Percentiles rank a stretch among this genome's conserved stretches.
Conservation (phyloP, 2,797 vertebrate genomes). For the Psittacula echo region DNA sequence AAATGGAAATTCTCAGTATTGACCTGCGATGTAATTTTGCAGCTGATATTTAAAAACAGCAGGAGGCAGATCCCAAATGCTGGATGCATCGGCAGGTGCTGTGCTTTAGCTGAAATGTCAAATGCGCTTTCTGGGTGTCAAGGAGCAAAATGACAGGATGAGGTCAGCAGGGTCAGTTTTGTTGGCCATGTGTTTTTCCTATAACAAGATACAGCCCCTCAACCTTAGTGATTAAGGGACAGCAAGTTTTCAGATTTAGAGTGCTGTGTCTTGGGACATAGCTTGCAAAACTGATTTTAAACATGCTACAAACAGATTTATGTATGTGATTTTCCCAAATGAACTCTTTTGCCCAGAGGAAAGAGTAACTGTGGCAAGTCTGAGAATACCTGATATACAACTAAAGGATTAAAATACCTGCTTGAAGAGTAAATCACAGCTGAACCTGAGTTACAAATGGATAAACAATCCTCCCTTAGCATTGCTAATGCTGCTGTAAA, state of each 20-base stretch:
- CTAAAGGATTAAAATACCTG: background rate
- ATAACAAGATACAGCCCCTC: background rate
- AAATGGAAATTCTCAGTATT: background rate
- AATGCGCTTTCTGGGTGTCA: background rate
- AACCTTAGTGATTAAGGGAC: background rate
- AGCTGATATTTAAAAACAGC: background rate
- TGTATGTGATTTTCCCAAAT: background rate
- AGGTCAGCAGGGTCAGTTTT: background rate
- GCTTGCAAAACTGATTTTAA: background rate
- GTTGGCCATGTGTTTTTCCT: background rate
- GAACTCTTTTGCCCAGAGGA: background rate
- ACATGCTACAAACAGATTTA: conserved; percentile 25
- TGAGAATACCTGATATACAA: background rate
- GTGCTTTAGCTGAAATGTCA: background rate
- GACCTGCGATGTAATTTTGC: background rate
- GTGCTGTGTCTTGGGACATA: background rate
- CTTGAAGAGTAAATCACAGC: conserved; percentile 22
- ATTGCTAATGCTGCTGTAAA: background rate
- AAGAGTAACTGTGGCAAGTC: background rate
- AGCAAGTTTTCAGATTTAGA: background rate
- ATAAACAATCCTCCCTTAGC: background rate
- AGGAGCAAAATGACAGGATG: background rate
- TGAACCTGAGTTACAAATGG: background rate
- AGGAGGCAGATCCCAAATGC: background rate
- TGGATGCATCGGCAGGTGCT: background rate